Conservation (phyloP, 1,140 invertebrate species). For the Aricia agestis region DNA sequence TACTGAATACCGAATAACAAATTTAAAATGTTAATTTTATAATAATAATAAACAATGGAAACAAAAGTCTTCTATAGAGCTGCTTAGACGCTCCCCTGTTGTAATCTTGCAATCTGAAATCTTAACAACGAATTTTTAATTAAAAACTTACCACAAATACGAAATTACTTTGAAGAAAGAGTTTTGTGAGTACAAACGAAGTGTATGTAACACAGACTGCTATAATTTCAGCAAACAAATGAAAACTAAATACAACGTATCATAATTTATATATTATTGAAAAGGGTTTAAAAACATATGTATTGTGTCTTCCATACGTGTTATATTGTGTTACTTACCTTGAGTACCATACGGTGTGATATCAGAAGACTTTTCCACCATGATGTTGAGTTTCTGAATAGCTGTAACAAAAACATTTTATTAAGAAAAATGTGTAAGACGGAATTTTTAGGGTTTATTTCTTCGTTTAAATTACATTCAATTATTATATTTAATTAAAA, state of each 20-base stretch:
- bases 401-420: constrained; percentile 38
- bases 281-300: no score
- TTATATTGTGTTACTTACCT: constrained; percentile 37
- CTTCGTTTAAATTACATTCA: no score
- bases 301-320: no score
- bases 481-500: no score
- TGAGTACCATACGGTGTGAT: constrained; percentile 64
- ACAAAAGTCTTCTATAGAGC: constrained; percentile 47
- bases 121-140: constrained; percentile 25
- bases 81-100: constrained; percentile 47
- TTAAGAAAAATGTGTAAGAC: no score
- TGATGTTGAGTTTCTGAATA: constrained; percentile 61
- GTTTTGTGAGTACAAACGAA: background rate
- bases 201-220: no score
- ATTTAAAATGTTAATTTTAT: constrained; percentile 14
- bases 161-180: background rate
- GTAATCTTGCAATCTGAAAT: constrained; percentile 72
- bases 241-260: no score
- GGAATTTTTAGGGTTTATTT: no score
- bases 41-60: constrained; percentile 32
- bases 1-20: constrained; percentile 7
- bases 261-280: no score
- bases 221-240: no score
- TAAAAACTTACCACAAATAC: constrained; percentile 9
- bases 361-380: constrained; percentile 58